phyloP scores from a whole-genome alignment of 2,113 vertebrate species.

The Oxygymnocypris stewartii region DNA sequence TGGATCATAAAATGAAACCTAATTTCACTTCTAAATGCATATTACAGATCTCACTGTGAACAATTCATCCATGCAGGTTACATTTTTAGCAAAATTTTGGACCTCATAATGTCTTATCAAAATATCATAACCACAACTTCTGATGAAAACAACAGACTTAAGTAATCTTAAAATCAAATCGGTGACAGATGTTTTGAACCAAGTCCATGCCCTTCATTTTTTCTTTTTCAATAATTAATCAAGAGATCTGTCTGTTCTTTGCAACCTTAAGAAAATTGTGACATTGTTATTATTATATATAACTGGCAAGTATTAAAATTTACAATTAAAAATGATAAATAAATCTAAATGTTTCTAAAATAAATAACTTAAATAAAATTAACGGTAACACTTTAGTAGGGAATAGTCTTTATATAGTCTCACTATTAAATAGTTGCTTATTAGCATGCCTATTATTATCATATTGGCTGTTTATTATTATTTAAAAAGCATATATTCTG shows the following conservation, averaged over 20 bases:
- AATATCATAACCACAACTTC: not conserved
- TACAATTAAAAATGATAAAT: not conserved
- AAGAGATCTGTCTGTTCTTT: not conserved
- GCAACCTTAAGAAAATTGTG: not conserved
- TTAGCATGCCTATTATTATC: too few relatives aligned
- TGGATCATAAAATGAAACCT: not conserved
- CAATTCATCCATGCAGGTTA: not conserved
- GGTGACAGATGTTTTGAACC: not conserved
- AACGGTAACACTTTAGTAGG: too few relatives aligned
- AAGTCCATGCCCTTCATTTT: not conserved
- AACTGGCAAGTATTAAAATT: not conserved
- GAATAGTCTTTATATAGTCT: too few relatives aligned
- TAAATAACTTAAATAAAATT: not conserved
- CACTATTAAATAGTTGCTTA: too few relatives aligned
- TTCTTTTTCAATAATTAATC: not conserved
- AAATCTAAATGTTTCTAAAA: not conserved
- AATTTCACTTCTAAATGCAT: not conserved
- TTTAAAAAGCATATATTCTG: too few relatives aligned
- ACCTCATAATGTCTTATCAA: not conserved
- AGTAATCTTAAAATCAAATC: not conserved
- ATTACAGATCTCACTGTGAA: not conserved
- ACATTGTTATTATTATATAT: not conserved
- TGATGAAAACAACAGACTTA: not conserved
- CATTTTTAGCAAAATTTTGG: not conserved
- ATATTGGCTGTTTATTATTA: too few relatives aligned